Evolutionary conservation across 64 coral and sea anemone species (phyloP).

Genomic region (Trachythela sp.): DNA sequence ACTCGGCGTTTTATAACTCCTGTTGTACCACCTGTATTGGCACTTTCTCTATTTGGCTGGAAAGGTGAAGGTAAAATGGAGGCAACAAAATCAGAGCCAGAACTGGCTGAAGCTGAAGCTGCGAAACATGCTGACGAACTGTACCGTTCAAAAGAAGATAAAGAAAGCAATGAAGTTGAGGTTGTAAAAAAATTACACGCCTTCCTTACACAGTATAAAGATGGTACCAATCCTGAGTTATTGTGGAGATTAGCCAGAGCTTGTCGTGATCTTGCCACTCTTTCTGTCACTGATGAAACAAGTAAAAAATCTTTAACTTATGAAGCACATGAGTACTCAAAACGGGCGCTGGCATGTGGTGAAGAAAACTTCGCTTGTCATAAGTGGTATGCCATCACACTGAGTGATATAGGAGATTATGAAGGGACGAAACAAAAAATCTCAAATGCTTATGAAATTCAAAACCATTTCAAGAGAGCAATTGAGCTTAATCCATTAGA

Average conservation of each 20-base stretch:
- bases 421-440: constrained; percentile 49
- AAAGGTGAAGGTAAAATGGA: not conserved
- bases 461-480: constrained; percentile 60
- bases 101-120: not conserved
- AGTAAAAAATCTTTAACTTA: constrained; percentile 39
- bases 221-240: not conserved
- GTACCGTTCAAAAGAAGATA: not conserved
- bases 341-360: constrained; percentile 32
- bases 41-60: not conserved
- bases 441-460: constrained; percentile 44
- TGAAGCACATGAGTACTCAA: constrained; percentile 45
- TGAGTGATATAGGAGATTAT: constrained; percentile 48
- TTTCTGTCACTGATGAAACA: not conserved
- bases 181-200: not conserved
- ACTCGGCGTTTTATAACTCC: not conserved
- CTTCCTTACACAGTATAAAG: not conserved
- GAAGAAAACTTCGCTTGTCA: constrained; percentile 30
- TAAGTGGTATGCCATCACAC: constrained; percentile 57
- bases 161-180: not conserved
- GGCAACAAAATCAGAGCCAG: not conserved
- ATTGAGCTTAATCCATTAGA: constrained; percentile 43
- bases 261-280: constrained; percentile 28
- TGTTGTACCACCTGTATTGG: not conserved
- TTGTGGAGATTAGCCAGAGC: constrained; percentile 1
- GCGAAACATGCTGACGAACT: not conserved